Conservation (phyloP, 1,140 invertebrate genomes). For the Drosophila bocqueti region DNA sequence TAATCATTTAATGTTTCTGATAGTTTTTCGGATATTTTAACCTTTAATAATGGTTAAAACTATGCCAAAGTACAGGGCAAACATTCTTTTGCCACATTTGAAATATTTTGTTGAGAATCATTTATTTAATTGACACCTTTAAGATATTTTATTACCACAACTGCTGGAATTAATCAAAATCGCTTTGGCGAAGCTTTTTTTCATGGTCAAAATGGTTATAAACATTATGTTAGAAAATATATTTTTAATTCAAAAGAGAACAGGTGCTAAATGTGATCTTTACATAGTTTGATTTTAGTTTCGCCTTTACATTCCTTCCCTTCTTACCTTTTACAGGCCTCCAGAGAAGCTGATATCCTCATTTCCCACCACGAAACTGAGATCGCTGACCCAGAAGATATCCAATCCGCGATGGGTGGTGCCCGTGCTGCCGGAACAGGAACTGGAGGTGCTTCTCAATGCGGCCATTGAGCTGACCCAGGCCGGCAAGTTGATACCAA, state of each 20-base stretch:
- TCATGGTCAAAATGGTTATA: background rate
- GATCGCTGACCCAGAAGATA: slow-evolving; percentile 97
- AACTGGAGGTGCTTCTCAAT: slow-evolving; percentile 95
- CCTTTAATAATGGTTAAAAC: background rate
- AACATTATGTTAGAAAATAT: background rate
- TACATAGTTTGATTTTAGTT: background rate
- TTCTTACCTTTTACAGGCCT: slow-evolving; percentile 39
- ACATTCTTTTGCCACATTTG: background rate
- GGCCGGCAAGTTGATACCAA: slow-evolving; percentile 87
- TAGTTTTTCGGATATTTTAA: too few relatives aligned
- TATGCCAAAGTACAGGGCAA: background rate
- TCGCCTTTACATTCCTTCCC: background rate
- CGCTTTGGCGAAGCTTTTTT: background rate
- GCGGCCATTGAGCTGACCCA: slow-evolving; percentile 94
- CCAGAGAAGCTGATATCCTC: slow-evolving; percentile 82
- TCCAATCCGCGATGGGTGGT: slow-evolving; percentile 97
- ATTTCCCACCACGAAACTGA: slow-evolving; percentile 95
- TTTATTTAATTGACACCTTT: slow-evolving; percentile 7
- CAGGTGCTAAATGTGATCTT: background rate
- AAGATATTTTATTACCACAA: background rate
- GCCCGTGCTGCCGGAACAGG: slow-evolving; percentile 97
- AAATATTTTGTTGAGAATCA: background rate
- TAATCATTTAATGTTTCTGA: too few relatives aligned
- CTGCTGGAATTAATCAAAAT: too few relatives aligned
- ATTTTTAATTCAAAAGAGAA: background rate